These are phyloP conservation scores for Drosophila yakuba DNA, from an alignment of 1,140 invertebrate species.

Conservation along the genomic window DNA sequence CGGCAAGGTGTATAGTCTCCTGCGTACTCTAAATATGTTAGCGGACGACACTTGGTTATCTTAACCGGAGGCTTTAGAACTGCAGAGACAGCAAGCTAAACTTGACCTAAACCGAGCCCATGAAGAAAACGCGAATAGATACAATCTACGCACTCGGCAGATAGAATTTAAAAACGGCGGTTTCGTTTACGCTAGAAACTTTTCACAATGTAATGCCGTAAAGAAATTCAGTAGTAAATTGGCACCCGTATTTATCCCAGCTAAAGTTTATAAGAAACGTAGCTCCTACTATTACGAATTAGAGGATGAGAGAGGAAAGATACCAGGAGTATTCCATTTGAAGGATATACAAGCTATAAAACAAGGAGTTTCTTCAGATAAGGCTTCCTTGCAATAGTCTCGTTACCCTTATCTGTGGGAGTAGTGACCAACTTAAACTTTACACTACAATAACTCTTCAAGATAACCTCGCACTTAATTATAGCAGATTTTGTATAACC, in stretches of 20 bases:
- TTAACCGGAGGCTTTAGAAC: neutral
- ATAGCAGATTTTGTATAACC: no score
- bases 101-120: neutral
- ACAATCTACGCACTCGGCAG: no score
- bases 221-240: slow-evolving; percentile 5
- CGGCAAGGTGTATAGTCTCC: slow-evolving; percentile 9
- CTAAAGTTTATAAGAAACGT: neutral
- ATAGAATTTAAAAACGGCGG: no score
- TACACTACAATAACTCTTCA: no score
- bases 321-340: neutral
- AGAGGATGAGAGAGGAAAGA: neutral
- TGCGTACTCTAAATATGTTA: neutral
- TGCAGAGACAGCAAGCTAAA: neutral
- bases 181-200: no score
- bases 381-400: neutral
- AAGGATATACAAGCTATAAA: neutral
- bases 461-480: no score
- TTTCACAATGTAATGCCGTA: neutral
- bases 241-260: neutral
- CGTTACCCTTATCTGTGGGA: neutral
- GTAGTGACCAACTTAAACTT: no score
- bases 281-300: neutral
- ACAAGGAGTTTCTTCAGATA: neutral
- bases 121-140: no score
- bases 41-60: no score